phyloP scores from a whole-genome alignment of 1,140 invertebrate species.

The Bombus confusus region DNA sequence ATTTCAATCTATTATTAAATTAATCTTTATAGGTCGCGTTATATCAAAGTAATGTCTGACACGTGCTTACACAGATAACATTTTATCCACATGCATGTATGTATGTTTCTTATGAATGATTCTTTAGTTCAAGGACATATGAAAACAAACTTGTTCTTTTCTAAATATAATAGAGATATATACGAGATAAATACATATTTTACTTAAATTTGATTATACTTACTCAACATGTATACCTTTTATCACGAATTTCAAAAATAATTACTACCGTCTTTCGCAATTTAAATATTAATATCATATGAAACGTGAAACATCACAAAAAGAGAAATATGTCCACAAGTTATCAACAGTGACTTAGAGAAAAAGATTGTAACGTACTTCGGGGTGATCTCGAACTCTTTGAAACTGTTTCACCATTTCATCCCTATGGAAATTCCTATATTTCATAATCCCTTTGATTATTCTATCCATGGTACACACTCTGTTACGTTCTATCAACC shows the following conservation, averaged over 20 bases:
- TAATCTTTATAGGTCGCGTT: background rate
- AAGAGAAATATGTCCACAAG: background rate
- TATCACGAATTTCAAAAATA: background rate
- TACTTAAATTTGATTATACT: background rate
- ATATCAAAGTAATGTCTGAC: background rate
- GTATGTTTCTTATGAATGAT: background rate
- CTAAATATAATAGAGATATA: background rate
- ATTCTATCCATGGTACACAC: constrained; percentile 89
- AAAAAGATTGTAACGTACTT: constrained; percentile 85
- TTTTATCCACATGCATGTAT: background rate
- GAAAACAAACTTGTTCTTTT: background rate
- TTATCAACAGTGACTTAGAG: background rate
- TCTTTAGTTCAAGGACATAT: constrained; percentile 20
- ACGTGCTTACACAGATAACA: background rate
- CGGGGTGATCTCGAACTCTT: constrained; percentile 92
- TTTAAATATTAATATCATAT: background rate
- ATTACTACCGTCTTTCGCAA: background rate
- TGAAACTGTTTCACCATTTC: constrained; percentile 96
- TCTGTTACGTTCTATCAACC: constrained; percentile 27
- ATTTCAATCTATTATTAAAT: background rate
- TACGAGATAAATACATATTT: background rate
- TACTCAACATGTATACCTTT: background rate
- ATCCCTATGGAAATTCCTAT: constrained; percentile 89
- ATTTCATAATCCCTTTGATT: constrained; percentile 93
- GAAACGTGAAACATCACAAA: background rate